Base-by-base conservation (phyloP, 92 coral and sea anemone species). In the Montipora capitata region DNA sequence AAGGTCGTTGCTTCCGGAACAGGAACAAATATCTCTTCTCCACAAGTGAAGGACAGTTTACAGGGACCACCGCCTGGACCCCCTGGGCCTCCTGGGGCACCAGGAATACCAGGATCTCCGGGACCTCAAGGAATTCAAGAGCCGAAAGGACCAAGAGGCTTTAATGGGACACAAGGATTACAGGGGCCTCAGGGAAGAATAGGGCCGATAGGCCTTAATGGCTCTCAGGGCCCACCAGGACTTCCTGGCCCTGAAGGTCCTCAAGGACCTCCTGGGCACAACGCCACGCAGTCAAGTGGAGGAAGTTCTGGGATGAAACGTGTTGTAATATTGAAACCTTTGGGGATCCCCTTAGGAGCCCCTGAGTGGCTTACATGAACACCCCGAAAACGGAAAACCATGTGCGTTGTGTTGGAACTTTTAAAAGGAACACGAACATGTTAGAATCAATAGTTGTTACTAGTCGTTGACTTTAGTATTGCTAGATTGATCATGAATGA, bases 91-190 rank as follows among this genome's bases (percentile, higher is more conserved):
- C 18, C 18, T 3, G 66, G 66, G 15, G 27, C 18, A 15, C 18
- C 4, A 7, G 66, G 66, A 15, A 2, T 7, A 3, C 18, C 5
- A 44, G 76, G 76, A 7, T 38, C 14, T 43, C 76, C 40, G 6
- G 91, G 91, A 10, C 76, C 70, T 14, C 85, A 76, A 61, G 92
- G 92, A 3, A 10, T 39, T 9, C 78, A 77, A n/a, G 93, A 89
- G 10, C 48, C 76, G 10, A 15, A 18, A 3, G 87, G 91, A 17
- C 76, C 76, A 6, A 17, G 18, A 18, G 89, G 89, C 43, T 71
- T 66, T 18, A 54, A 58, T 43, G 90, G 82, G 16, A 63, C 77
- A 38, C 59, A 39, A 67, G 90, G 90, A 13, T 14, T 20, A 17
- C 80, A 87, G 20, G 88, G 92, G 1, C 14, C 81, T 3, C 78